Base-by-base conservation (phyloP, 2,888 invertebrate species). In the Onthophagus sagittarius region DNA sequence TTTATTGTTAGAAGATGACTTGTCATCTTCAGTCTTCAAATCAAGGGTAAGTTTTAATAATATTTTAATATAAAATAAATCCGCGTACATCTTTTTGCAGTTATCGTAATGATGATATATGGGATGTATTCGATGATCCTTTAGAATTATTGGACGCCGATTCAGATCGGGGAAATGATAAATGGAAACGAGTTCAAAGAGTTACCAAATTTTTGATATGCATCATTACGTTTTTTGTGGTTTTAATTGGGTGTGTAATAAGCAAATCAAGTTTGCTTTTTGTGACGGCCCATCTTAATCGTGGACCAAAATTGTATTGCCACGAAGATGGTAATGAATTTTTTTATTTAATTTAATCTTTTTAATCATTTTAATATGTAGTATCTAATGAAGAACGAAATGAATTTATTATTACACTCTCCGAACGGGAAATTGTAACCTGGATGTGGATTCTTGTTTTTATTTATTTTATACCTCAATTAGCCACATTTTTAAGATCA, bases 401-500 rank as follows among this genome's bases (percentile, higher is more conserved):
- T 23, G 23, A 23, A 23, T 23, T 88, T 75, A 90, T 91, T 0
- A 84, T 84, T 92, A 23, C 87, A 23, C 23, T 23, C 23, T 23
- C 92, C 0, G 86, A 89, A 75, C 88, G 89, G 79, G 93, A 93
- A 81, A 88, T 91, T 76, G 86, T 92, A 73, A 87, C 90, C 64
- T 95, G 95, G 95, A 89, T 93, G 9, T 96, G 95, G 94, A 90
- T 92, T 69, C 83, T 94, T 32, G 86, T 94, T 64, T 90, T 94
- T 78, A 90, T 91, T 23, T 94, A 94, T 82, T 86, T 91, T 63
- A 86, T 92, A 23, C 96, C 96, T 0, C 96, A 97, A 86, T 74
- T 92, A 0, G 90, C 93, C 11, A 89, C 91, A 6, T 90, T 95
- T 79, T 83, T 95, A 4, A 88, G 93, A 79, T 90, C 93, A 11